phyloP scores from a whole-genome alignment of 2,113 vertebrate genomes.

The Apistogramma diplotaenia region DNA sequence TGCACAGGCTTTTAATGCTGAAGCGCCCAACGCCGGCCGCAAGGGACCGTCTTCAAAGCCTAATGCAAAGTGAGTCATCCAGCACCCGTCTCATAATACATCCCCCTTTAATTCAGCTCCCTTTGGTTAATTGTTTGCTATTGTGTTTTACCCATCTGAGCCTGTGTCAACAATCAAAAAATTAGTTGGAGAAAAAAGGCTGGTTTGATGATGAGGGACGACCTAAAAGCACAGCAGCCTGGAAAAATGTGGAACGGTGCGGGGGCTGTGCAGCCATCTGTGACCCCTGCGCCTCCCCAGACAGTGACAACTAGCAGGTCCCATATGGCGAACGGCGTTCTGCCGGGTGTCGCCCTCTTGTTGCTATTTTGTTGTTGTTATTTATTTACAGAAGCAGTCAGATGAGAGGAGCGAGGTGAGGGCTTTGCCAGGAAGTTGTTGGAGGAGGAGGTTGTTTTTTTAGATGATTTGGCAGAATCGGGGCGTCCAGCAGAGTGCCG shows the following conservation, averaged over 20 bases:
- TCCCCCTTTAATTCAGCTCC: constrained; percentile 52
- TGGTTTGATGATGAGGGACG: neutral
- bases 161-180: constrained; percentile 40
- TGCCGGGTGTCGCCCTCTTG: constrained; percentile 53
- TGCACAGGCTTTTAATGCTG: constrained; percentile 49
- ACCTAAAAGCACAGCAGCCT: constrained; percentile 46
- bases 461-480: constrained; percentile 6
- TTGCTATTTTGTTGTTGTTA: constrained; percentile 73
- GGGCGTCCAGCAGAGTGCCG: constrained; percentile 17
- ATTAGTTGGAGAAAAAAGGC: neutral
- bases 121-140: constrained; percentile 58
- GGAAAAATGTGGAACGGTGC: constrained; percentile 18
- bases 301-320: constrained; percentile 41
- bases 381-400: constrained; percentile 69
- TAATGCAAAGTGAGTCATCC: constrained; percentile 62
- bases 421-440: neutral
- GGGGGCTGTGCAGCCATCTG: constrained; percentile 63
- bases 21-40: constrained; percentile 33
- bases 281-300: constrained; percentile 35
- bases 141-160: constrained; percentile 66
- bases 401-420: constrained; percentile 15
- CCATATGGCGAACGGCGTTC: constrained; percentile 61
- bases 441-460: neutral
- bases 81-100: constrained; percentile 26
- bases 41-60: constrained; percentile 59